Conservation (phyloP, 1,140 invertebrate genomes). For the Metaphire vulgaris region DNA sequence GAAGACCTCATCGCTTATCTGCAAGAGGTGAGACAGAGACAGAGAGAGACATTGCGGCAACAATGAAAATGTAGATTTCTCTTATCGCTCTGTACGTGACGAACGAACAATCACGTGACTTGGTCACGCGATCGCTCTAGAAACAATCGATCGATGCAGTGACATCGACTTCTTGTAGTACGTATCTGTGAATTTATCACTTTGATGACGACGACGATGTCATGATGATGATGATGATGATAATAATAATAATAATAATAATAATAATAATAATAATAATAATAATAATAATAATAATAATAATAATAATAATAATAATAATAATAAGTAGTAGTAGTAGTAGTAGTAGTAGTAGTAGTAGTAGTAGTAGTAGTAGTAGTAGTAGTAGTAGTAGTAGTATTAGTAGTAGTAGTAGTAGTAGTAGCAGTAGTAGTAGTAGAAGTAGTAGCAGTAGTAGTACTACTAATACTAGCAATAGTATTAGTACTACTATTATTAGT, state of each 20-base stretch:
- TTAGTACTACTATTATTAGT: no score
- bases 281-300: neutral
- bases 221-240: neutral
- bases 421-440: neutral
- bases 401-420: neutral
- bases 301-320: neutral
- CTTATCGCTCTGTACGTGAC: no score
- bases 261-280: neutral
- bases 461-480: no score
- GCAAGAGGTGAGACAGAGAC: neutral
- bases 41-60: no score
- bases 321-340: neutral
- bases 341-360: neutral
- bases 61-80: no score
- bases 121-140: no score
- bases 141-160: no score
- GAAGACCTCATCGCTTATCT: neutral
- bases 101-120: no score
- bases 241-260: neutral
- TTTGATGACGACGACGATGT: no score
- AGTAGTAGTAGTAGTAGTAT: neutral
- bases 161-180: no score
- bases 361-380: neutral
- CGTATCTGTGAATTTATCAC: no score
- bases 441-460: no score